Conservation (phyloP, 92 coral and sea anemone genomes). For the Anthopleura xanthogrammica region DNA sequence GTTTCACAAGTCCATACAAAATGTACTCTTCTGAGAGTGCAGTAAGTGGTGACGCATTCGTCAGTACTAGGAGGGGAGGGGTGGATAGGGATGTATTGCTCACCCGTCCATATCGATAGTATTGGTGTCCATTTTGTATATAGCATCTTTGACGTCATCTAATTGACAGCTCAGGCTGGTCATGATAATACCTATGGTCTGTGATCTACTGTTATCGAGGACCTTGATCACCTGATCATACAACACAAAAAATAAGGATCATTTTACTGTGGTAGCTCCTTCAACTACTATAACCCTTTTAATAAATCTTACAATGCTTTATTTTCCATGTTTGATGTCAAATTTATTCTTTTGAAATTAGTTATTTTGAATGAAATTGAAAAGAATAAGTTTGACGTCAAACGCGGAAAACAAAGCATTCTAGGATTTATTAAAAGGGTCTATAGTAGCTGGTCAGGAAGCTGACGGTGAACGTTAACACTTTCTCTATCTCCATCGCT, state of each 20-base stretch:
- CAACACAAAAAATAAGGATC: neutral
- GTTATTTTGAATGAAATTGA: too few species aligned
- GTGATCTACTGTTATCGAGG: slow-evolving; percentile 85
- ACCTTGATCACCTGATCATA: slow-evolving; percentile 73
- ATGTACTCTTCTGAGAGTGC: neutral
- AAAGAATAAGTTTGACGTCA: too few species aligned
- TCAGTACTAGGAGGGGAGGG: neutral
- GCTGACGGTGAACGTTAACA: too few species aligned
- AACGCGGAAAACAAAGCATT: too few species aligned
- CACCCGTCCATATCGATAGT: slow-evolving; percentile 95
- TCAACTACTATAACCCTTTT: too few species aligned
- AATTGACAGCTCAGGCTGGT: slow-evolving; percentile 92
- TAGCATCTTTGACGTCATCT: slow-evolving; percentile 85
- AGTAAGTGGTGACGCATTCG: neutral
- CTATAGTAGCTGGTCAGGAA: too few species aligned
- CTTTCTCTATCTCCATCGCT: too few species aligned
- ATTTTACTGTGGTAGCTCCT: too few species aligned
- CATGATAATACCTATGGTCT: slow-evolving; percentile 95
- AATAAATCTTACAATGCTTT: too few species aligned
- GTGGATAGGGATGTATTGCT: slow-evolving; percentile 2
- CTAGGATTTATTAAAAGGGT: too few species aligned
- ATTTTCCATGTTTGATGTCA: too few species aligned
- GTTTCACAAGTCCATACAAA: neutral
- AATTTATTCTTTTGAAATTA: too few species aligned
- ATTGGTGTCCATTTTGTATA: slow-evolving; percentile 93